Base-by-base conservation (phyloP, 2,888 invertebrate genomes). In the Drosophila paracracens region DNA sequence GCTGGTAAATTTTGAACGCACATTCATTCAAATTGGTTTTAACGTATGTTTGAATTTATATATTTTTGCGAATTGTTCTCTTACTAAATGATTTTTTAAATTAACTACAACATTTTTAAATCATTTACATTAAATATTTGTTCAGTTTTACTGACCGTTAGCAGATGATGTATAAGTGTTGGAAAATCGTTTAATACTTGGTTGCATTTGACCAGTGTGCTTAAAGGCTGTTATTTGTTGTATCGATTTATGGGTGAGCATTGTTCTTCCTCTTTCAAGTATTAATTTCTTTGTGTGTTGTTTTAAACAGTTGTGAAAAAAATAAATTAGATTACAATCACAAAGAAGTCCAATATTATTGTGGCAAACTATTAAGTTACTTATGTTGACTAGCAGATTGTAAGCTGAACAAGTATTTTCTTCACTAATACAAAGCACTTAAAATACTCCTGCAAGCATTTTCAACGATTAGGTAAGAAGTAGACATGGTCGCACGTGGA, bases 1-100 rank as follows among this genome's bases (percentile, higher is more conserved):
- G 59, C 33, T 60, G 70, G 21, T 11, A 36, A 56, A 16, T 13
- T 38, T 46, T 10, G 13, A 18, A 61, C 36, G 27, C 52, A 36
- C 33, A 43, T 27, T 18, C 43, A 21, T 53, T 66, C 53, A 51
- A 64, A 56, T 53, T 27, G 18, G n/a, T 36, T 36, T 38, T 74
- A 67, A 60, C 57, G 63, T 48, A 27, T 13, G 16, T 21, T 38
- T 27, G 13, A 33, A 21, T 27, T 16, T 25, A 25, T 31, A 10
- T 43, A 4, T 4, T 10, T 50, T 18, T 13, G 16, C n/a, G 7
- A 11, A 25, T 31, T 51, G 36, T 31, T 56, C 3, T 21, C 2
- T 13, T 40, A 40, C 16, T 3, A 5, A 40, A 16, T 21, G 3
- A 10, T 29, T 57, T 57, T 31, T 6, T 1, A 18, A 27, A 50